Percentiles rank a stretch among this genome's conserved stretches.
phyloP scores from a whole-genome alignment of 2,797 vertebrate species.

The Tangara arthus region DNA sequence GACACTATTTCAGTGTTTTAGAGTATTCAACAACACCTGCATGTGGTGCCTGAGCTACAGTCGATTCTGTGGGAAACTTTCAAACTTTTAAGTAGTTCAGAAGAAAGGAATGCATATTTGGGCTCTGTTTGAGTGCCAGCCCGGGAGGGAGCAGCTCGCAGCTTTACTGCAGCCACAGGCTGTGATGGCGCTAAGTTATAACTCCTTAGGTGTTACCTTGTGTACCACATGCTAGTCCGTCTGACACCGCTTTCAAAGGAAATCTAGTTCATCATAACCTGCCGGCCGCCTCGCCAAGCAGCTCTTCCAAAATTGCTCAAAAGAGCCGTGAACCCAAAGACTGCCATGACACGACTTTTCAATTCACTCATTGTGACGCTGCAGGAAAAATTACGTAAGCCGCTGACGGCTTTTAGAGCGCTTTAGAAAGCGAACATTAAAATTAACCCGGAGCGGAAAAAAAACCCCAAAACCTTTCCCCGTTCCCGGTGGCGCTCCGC shows the following conservation, averaged over 20 bases:
- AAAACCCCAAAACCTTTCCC: background rate
- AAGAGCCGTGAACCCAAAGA: background rate
- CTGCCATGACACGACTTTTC: background rate
- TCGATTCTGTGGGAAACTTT: background rate
- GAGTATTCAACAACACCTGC: background rate
- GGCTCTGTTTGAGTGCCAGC: accelerated
- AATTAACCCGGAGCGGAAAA: background rate
- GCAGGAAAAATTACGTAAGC: background rate
- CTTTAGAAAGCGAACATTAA: background rate
- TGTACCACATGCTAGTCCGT: accelerated
- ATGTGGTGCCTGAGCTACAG: background rate
- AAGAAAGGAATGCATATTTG: accelerated
- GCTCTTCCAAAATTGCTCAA: background rate
- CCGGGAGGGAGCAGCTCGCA: background rate
- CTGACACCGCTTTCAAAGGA: background rate
- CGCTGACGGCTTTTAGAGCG: accelerated
- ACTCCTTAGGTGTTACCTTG: background rate
- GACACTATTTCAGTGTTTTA: background rate
- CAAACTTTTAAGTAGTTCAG: accelerated
- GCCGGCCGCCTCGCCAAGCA: background rate
- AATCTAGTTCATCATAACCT: background rate
- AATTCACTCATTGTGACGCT: background rate
- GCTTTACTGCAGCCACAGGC: no score
- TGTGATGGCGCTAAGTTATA: background rate
- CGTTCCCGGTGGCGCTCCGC: accelerated